Conservation (phyloP, 2,113 vertebrate genomes). For the Scytalopus superciliaris region DNA sequence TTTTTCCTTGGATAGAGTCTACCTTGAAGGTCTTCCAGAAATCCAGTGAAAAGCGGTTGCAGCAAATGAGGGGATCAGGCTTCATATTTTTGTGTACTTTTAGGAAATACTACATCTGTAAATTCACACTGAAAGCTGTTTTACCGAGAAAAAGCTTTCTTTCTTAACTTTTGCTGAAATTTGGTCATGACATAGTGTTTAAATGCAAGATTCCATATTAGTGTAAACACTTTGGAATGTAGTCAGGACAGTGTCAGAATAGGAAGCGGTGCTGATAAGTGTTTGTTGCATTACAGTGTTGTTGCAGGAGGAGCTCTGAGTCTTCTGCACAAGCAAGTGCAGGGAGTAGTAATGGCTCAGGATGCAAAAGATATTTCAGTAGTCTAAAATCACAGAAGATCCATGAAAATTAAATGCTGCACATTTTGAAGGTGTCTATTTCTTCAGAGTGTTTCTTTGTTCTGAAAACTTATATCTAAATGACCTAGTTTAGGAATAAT, state of each 20-base stretch:
- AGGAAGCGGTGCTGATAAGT: not conserved
- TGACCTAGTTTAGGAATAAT: not conserved
- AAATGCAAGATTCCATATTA: not conserved
- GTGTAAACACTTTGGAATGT: not conserved
- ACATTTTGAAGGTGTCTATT: not conserved
- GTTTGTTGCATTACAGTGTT: rapidly evolving
- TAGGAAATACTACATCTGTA: not conserved
- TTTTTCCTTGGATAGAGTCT: not conserved
- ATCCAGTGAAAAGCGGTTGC: not conserved
- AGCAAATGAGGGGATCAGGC: not conserved
- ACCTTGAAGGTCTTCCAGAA: not conserved
- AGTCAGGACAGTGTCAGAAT: not conserved
- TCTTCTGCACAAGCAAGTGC: not conserved
- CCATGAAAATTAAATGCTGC: not conserved
- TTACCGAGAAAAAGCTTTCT: not conserved
- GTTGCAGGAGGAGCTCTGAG: not conserved
- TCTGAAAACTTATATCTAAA: not conserved
- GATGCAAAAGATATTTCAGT: not conserved
- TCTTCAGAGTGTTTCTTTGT: not conserved
- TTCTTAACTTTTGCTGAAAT: not conserved
- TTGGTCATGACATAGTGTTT: not conserved
- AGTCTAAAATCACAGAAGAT: not conserved
- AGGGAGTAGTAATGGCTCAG: not conserved
- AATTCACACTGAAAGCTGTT: not conserved
- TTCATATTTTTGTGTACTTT: not conserved